Evolutionary conservation across 2,888 invertebrate species (phyloP), one percentile per base, ranked within the genome.

Genomic region (Galerucella pusilla): DNA sequence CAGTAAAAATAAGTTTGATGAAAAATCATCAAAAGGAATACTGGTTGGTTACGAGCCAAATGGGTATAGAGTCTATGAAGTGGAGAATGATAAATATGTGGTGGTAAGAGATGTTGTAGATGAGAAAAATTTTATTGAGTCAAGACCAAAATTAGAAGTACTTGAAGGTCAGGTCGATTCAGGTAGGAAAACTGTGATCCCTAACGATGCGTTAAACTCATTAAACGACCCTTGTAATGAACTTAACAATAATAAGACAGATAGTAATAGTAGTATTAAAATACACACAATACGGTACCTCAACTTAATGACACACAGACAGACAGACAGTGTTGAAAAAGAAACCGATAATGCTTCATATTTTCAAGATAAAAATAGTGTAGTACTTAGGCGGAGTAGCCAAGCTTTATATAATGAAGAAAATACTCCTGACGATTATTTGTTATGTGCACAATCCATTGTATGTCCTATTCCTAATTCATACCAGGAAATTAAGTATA

Each of bases 61-160:
- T 77, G 85, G 84, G 12, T 86, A 86, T 81, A 84, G 83, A 81
- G 78, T 86, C 66, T 85, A 79, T 79, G 80, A 85, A 75, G 20
- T 20, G 20, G 20, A 20, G 20, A 20, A 20, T 20, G 20, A 20
- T 20, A 20, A 20, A 20, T 20, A 20, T 20, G 20, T 20, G 20
- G 20, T 20, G 1, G 20, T 20, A 20, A 20, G 20, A 20, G 20
- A 20, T 20, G 20, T 20, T 20, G 20, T 20, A 20, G 20, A 20
- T 20, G 20, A 20, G 20, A 20, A 20, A 20, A 20, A 20, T 20
- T 20, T 20, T 20, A 20, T 20, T 20, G 20, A 20, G 20, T 20
- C 20, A 20, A 20, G 20, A 20, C 20, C 20, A 20, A 20, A 20
- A 20, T 1, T 20, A 20, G 1, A 20, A 20, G 20, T 20, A 20